These are phyloP conservation scores for Oreochromis mossambicus DNA, from an alignment of 2,797 vertebrate genomes.

Conservation along the genomic window DNA sequence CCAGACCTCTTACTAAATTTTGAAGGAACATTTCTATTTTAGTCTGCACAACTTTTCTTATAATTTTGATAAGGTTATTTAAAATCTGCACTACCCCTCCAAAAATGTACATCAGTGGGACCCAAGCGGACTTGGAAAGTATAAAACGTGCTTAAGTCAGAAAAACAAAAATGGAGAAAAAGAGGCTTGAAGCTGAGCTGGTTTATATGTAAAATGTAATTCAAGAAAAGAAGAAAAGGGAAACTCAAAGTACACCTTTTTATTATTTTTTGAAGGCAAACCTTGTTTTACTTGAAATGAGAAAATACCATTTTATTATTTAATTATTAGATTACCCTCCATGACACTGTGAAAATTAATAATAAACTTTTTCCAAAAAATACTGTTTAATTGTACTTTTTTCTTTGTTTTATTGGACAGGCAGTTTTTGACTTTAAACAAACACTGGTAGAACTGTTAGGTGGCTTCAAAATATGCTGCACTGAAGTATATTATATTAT, in stretches of 20 bases:
- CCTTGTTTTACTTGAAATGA: background rate
- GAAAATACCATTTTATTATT: no score
- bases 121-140: background rate
- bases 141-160: background rate
- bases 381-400: background rate
- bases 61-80: accelerated
- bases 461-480: background rate
- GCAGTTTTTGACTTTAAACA: background rate
- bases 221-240: background rate
- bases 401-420: background rate
- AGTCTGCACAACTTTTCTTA: accelerated
- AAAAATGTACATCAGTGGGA: background rate
- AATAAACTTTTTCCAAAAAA: background rate
- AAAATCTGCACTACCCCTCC: background rate
- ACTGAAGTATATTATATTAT: background rate
- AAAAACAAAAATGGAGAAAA: background rate
- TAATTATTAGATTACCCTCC: no score
- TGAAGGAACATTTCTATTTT: background rate
- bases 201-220: background rate
- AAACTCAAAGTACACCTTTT: background rate
- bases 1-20: background rate
- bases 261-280: background rate
- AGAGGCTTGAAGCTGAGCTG: background rate
- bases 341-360: background rate
- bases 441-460: background rate